Evolutionary conservation across 2,888 invertebrate genomes (phyloP), one percentile per base, ranked within the genome.

Genomic region (Dolichomitus sp.): DNA sequence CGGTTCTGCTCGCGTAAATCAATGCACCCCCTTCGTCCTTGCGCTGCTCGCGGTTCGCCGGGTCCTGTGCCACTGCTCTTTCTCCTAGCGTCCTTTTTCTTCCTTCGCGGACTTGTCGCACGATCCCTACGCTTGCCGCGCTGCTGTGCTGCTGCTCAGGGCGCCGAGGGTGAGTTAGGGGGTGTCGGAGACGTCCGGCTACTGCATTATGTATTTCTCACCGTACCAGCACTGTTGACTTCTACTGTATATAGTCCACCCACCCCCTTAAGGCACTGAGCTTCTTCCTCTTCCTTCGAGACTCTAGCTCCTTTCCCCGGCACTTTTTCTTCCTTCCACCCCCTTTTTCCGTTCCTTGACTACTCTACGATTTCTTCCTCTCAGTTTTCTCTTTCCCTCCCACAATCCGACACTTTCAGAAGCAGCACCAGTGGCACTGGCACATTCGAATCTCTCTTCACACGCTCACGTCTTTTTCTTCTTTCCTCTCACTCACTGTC

Each of bases 131-230:
- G 66, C 68, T 80, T 73, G 80, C 45, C 45, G 37, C 75, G 69
- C 72, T 63, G 79, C 59, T 78, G 57, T 80, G 54, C 42, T 30
- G 81, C 72, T 33, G 52, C 45, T 74, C 54, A 14, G 79, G 73
- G 73, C 27, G 57, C 70, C 23, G 72, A 77, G 87, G 87, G 87
- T 88, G 91, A 91, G 90, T 90, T 89, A 89, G 90, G 89, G 93
- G 91, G 93, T 93, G 93, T 92, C 91, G 91, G 92, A 92, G 92
- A 92, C 93, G 93, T 93, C 93, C 93, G 91, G 92, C 93, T 93
- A 90, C 93, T 93, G 93, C 93, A 93, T 93, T 93, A 93, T 93
- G 93, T 93, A 93, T 93, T 93, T 93, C 90, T 90, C 91, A 87
- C 90, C 88, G 83, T 87, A 86, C 88, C 86, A 85, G 81, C 79